Evolutionary conservation across 2,888 invertebrate species (phyloP).

Genomic region (Netelia virgata): DNA sequence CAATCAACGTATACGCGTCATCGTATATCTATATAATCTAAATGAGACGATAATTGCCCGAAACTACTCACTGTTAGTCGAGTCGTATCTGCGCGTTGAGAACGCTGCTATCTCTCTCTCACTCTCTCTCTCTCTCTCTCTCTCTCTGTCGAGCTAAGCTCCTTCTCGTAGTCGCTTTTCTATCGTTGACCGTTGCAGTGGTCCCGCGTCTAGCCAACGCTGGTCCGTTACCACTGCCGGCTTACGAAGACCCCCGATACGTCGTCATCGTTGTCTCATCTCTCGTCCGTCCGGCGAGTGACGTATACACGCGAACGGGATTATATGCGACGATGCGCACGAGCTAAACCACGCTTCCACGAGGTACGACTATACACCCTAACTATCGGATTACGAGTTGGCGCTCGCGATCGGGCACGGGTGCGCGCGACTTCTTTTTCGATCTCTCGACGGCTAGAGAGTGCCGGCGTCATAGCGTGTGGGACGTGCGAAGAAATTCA

Average conservation of each 20-base stretch:
- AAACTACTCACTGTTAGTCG: no score
- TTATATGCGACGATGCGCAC: conserved; percentile 35
- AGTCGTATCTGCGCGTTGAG: no score
- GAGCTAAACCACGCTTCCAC: conserved; percentile 23
- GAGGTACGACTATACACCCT: conserved; percentile 43
- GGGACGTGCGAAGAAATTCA: background rate
- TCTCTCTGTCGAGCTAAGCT: background rate
- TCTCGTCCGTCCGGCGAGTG: conserved; percentile 28
- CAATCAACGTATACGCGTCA: no score
- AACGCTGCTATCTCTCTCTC: no score
- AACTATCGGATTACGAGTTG: conserved; percentile 66
- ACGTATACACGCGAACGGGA: background rate
- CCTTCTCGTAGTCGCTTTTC: background rate
- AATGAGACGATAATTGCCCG: no score
- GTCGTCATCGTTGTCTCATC: conserved; percentile 35
- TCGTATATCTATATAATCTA: no score
- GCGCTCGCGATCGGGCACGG: conserved; percentile 31
- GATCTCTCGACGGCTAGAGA: background rate
- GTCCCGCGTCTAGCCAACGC: conserved; percentile 17
- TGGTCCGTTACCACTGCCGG: conserved; percentile 38
- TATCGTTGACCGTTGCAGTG: conserved; percentile 28
- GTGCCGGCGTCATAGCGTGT: background rate
- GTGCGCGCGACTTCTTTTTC: conserved; percentile 62
- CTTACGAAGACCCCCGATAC: conserved; percentile 15
- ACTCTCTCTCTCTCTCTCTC: background rate